These are phyloP conservation scores for Cheilosia vulpina DNA, from an alignment of 2,888 invertebrate species.

Conservation along the genomic window DNA sequence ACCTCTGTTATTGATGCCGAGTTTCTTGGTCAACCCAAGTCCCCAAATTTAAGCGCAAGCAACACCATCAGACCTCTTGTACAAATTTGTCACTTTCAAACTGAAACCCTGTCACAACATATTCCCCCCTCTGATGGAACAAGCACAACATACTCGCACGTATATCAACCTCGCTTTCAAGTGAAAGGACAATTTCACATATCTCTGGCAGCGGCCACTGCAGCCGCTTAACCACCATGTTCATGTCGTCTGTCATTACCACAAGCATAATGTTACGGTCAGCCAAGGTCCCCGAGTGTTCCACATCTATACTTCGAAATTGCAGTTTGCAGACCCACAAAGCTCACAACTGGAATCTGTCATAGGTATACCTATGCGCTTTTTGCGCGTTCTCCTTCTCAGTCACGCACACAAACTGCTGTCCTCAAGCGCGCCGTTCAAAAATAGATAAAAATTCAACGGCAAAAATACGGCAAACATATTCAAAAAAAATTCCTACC, in stretches of 20 bases:
- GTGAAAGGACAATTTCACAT: slow-evolving; percentile 68
- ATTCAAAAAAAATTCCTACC: slow-evolving; percentile 37
- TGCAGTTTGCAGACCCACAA: slow-evolving; percentile 26
- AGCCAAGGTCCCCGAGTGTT: slow-evolving; percentile 65
- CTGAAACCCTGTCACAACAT: too few relatives aligned
- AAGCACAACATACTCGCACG: slow-evolving; percentile 23
- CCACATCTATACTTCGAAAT: slow-evolving; percentile 33
- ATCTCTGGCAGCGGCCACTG: slow-evolving; percentile 24
- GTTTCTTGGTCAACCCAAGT: too few relatives aligned
- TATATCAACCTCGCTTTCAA: slow-evolving; percentile 56
- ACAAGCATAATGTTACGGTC: slow-evolving; percentile 75
- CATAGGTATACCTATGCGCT: neutral
- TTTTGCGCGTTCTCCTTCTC: slow-evolving; percentile 23
- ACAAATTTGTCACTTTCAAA: too few relatives aligned
- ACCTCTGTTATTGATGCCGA: too few relatives aligned
- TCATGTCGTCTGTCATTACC: slow-evolving; percentile 74
- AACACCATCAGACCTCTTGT: too few relatives aligned
- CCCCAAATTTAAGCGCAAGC: too few relatives aligned
- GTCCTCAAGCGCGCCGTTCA: neutral
- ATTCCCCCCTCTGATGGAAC: neutral
- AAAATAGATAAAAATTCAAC: slow-evolving; percentile 18
- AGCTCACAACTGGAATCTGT: slow-evolving; percentile 56
- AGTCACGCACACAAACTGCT: slow-evolving; percentile 37
- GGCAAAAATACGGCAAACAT: slow-evolving; percentile 7
- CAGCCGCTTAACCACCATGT: slow-evolving; percentile 33